phyloP scores from a whole-genome alignment of 1,140 invertebrate species.

The Papilio aristodemus region DNA sequence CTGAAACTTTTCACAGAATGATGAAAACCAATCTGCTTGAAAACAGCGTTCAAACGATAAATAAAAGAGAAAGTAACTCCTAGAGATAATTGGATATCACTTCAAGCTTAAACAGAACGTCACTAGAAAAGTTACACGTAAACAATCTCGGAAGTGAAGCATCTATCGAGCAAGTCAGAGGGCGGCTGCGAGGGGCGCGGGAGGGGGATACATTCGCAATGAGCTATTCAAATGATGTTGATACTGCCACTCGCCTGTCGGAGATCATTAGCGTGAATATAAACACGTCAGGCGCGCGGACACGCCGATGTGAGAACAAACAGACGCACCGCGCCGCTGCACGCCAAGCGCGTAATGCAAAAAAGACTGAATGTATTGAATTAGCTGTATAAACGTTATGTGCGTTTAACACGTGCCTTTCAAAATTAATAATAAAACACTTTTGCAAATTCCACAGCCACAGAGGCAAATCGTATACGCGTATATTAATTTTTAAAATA shows the following conservation, averaged over 20 bases:
- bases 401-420: background rate
- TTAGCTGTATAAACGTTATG: background rate
- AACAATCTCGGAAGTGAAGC: background rate
- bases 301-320: slow-evolving; percentile 5
- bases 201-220: slow-evolving; percentile 27
- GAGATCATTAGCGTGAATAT: slow-evolving; percentile 40
- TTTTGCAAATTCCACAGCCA: no score
- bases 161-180: background rate
- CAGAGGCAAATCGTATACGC: no score
- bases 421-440: background rate
- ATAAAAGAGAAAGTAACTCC: background rate
- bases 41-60: background rate
- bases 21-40: no score
- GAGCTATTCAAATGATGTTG: slow-evolving; percentile 36
- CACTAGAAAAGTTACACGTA: background rate
- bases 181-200: background rate
- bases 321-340: slow-evolving; percentile 5
- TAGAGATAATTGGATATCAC: background rate
- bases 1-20: background rate
- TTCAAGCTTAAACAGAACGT: background rate
- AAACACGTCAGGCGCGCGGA: slow-evolving; percentile 35
- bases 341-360: background rate
- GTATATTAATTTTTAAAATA: no score
- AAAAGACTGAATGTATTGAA: slow-evolving; percentile 3
- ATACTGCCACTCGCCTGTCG: slow-evolving; percentile 32